A percentile compares a stretch with the other conserved stretches of the same genome.
phyloP scores from a whole-genome alignment of 2,113 vertebrate species.

The Neolamprologus sp. region DNA sequence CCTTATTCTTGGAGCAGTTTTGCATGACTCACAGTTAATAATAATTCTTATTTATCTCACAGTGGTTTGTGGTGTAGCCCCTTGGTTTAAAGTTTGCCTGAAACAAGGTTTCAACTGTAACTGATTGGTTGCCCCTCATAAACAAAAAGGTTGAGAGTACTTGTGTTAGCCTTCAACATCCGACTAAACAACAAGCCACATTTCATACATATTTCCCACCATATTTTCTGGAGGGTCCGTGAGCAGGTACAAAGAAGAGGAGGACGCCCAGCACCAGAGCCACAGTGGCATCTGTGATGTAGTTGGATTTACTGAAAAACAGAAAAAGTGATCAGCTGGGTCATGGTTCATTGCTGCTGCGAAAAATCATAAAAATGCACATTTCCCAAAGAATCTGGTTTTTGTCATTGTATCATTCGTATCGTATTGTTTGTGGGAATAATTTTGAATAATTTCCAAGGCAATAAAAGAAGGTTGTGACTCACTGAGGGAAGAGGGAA shows the following conservation, averaged over 20 bases:
- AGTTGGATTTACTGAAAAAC: slow-evolving; percentile 68
- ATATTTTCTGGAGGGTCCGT: slow-evolving; percentile 60
- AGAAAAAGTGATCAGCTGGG: background rate
- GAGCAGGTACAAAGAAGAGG: slow-evolving; percentile 84
- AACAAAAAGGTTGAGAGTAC: background rate
- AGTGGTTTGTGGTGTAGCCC: accelerated
- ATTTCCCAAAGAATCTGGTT: background rate
- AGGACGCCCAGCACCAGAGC: slow-evolving; percentile 82
- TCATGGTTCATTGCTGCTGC: background rate
- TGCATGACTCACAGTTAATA: background rate
- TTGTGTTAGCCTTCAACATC: background rate
- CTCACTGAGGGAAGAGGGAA: slow-evolving; percentile 82
- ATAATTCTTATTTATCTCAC: background rate
- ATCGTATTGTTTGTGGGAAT: background rate
- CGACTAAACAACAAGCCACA: background rate
- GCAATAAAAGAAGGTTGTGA: background rate
- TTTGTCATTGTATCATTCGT: background rate
- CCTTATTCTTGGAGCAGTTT: background rate
- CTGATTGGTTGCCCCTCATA: background rate
- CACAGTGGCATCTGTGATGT: slow-evolving; percentile 83
- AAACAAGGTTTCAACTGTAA: background rate
- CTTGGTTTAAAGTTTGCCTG: background rate
- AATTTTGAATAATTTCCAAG: background rate
- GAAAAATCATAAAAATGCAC: no score
- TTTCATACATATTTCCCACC: slow-evolving; percentile 52